These are phyloP conservation scores for Drosophila teissieri DNA, from an alignment of 1,140 invertebrate species.

Conservation along the genomic window DNA sequence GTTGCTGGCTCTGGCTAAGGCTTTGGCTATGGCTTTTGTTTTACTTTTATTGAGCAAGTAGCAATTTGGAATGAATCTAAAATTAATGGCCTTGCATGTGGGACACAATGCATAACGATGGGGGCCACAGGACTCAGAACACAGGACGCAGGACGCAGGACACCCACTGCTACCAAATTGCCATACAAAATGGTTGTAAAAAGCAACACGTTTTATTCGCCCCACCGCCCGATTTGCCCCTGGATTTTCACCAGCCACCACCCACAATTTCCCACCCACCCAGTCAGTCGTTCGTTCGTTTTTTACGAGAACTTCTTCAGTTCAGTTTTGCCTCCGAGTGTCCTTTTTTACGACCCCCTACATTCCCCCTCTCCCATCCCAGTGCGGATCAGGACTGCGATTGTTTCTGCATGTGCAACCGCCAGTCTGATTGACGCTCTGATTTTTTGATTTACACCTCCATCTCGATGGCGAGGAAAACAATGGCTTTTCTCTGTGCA, in stretches of 20 bases:
- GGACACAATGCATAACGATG: conserved; percentile 39
- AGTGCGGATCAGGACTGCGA: conserved; percentile 21
- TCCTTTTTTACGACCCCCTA: conserved; percentile 46
- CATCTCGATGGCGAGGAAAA: conserved; percentile 25
- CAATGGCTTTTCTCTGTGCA: not conserved
- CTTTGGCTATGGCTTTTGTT: conserved; percentile 17
- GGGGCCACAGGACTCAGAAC: conserved; percentile 4
- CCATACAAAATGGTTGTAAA: conserved; percentile 67
- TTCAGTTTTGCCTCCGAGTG: conserved; percentile 45
- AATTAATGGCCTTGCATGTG: conserved; percentile 75
- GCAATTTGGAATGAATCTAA: conserved; percentile 57
- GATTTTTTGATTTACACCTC: conserved; percentile 51
- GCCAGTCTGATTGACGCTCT: conserved; percentile 13
- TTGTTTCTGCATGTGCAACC: conserved; percentile 38
- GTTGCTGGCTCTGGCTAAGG: conserved; percentile 24
- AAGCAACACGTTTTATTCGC: conserved; percentile 47
- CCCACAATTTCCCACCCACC: not conserved
- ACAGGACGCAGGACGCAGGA: conserved; percentile 8
- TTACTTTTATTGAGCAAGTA: conserved; percentile 54
- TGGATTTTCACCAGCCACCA: conserved; percentile 3
- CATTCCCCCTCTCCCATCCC: conserved; percentile 13
- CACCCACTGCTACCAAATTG: conserved; percentile 47
- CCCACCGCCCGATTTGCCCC: conserved; percentile 22
- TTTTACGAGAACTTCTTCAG: conserved; percentile 29
- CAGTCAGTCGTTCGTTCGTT: conserved; percentile 12